Base-by-base conservation (phyloP, 2,113 vertebrate genomes). In the Thalassoma bifasciatum region DNA sequence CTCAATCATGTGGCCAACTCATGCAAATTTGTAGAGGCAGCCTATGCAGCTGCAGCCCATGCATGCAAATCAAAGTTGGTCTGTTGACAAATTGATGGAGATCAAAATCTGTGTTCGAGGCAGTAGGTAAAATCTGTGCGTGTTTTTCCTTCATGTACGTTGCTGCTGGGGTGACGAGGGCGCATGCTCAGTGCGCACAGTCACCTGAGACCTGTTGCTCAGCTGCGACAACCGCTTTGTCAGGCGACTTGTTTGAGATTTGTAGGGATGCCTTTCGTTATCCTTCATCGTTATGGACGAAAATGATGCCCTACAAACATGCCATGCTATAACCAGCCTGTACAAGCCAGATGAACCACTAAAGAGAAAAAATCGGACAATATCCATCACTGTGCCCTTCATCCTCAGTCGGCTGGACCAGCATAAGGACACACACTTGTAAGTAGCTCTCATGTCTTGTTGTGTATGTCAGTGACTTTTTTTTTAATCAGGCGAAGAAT, bases 161-260 rank as follows among this genome's bases (percentile, higher is more conserved):
- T 9, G 60, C 1, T 2, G 36, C 0, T 51, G n/a, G 2, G 34
- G 17, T n/a, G 23, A 17, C 30, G 12, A 23, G 17, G 16, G 72
- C 72, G 77, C 82, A 88, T 87, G 87, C 88, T 50, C 83, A 0
- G 24, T 66, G 52, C 60, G 5, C 62, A 16, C 53, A 9, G 10
- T 70, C 82, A 87, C 88, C 76, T 79, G 85, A 53, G 79, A 88
- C 57, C 51, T 66, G 83, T 88, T 88, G 86, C 86, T 85, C 64
- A 57, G 85, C 44, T 72, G 69, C 75, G 30, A 21, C 22, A 53
- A 3, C 19, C 34, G 49, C 47, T 8, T 26, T 21, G 7, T 14
- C 46, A 47, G 40, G n/a, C n/a, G n/a, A 14, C 13, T 34, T 51
- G 56, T n/a, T 49, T 8, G 0, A 5, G 36, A 36, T 38, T 37